These are phyloP conservation scores for Elmis aenea DNA, from an alignment of 2,888 invertebrate genomes.

Conservation along the genomic window DNA sequence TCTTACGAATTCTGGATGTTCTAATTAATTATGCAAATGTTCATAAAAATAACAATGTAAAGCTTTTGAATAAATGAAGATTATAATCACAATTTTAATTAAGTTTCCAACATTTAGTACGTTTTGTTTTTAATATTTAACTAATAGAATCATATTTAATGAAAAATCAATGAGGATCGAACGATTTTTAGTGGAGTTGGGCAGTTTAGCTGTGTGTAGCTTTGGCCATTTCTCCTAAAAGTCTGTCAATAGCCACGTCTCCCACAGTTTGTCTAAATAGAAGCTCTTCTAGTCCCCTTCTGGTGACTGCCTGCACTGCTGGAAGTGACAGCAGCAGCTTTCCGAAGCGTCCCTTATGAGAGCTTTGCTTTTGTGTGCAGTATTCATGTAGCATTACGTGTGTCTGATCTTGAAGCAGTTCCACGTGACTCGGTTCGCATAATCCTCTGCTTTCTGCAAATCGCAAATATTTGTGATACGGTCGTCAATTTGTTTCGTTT, in stretches of 20 bases:
- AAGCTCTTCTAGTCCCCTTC: conserved; percentile 55
- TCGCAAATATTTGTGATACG: not conserved
- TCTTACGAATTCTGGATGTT: no score
- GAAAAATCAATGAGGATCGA: no score
- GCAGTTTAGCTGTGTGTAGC: conserved; percentile 31
- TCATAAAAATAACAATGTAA: no score
- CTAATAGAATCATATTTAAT: no score
- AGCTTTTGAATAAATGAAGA: no score
- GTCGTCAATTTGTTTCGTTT: no score
- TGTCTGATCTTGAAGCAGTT: conserved; percentile 74
- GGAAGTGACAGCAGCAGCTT: conserved; percentile 70
- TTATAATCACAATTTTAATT: no score
- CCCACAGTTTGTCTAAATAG: conserved; percentile 77
- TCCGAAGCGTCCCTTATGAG: conserved; percentile 59
- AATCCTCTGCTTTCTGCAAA: conserved; percentile 57
- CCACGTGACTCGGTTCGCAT: conserved; percentile 56
- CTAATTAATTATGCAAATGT: no score
- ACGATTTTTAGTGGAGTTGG: no score
- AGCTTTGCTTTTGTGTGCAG: conserved; percentile 47
- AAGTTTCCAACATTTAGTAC: no score
- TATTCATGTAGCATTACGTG: conserved; percentile 72
- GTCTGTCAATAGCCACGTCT: conserved; percentile 65
- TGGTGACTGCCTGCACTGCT: conserved; percentile 48
- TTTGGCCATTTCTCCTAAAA: conserved; percentile 61
- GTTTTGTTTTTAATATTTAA: no score